Base-by-base conservation (phyloP, 2,888 invertebrate species). In the Merodon equestris region DNA sequence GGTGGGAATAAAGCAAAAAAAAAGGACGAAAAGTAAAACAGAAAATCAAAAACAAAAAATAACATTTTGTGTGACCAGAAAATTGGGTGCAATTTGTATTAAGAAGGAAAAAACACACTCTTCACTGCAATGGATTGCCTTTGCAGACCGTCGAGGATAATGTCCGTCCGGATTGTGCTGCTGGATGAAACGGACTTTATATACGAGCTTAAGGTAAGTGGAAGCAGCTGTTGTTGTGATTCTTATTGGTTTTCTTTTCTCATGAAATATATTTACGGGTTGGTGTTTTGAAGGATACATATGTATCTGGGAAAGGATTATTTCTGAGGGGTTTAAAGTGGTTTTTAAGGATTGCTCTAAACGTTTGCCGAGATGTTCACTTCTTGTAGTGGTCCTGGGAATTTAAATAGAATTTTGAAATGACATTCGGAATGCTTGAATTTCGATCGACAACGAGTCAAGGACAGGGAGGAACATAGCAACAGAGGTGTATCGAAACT, bases 181-280 rank as follows among this genome's bases (percentile, higher is more conserved):
- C 92, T 97, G 84, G 97, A 97, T 88, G 96, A 96, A 87, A 93
- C 96, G 85, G 96, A 97, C 88, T 92, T 97, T 81, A 91, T 96
- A 83, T 95, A 96, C 87, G 97, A 97, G 89, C 93, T 96, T 86
- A 94, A 95, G 93, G 96, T 96, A 89, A 91, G 91, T 87, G 51
- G 1, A 10, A 19, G 12, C 1, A 12, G 0, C 1, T 54, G 34
- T 51, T 18, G 7, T 18, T 13, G n/a, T 18, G 13, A n/a, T 9
- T 40, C 47, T 34, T n/a, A n/a, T 18, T 12, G 15, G 18, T 50
- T 42, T 1, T 36, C 13, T 34, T 15, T 38, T 34, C 34, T 44
- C 9, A 9, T 2, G 14, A 19, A 2, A 34, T 57, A 7, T 27
- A 27, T 27, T 27, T 27, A 27, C 27, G 2, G 27, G 27, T 27